These are phyloP conservation scores for Agrypnia vestita DNA, from an alignment of 1,140 invertebrate genomes.

Conservation along the genomic window DNA sequence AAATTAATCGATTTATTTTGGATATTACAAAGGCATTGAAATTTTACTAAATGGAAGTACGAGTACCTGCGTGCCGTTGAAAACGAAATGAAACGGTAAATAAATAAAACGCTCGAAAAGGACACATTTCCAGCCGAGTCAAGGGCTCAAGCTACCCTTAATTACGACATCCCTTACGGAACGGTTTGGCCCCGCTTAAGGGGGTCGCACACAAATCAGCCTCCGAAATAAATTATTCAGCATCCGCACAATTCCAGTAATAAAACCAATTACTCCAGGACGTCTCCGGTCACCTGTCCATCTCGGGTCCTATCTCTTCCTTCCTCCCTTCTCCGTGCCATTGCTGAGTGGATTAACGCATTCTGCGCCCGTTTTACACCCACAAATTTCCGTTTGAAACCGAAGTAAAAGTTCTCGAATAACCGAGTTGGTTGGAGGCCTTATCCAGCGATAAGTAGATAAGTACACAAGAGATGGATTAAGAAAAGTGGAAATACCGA, in stretches of 20 bases:
- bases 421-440: no score
- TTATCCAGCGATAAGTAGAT: no score
- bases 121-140: constrained; percentile 8
- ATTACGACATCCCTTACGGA: constrained; percentile 37
- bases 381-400: background rate
- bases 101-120: background rate
- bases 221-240: constrained; percentile 52
- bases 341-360: constrained; percentile 7
- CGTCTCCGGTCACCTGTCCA: constrained; percentile 35
- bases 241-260: constrained; percentile 51
- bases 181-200: background rate
- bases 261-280: constrained; percentile 58
- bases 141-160: constrained; percentile 15
- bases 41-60: no score
- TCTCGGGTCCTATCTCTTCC: background rate
- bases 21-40: no score
- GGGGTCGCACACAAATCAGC: constrained; percentile 9
- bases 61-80: no score
- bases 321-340: background rate
- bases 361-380: background rate
- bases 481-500: no score
- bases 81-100: no score
- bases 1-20: no score
- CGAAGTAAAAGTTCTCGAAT: no score
- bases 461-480: no score